Evolutionary conservation across 2,113 vertebrate species (phyloP).

Genomic region (Lanius ludovicianus): DNA sequence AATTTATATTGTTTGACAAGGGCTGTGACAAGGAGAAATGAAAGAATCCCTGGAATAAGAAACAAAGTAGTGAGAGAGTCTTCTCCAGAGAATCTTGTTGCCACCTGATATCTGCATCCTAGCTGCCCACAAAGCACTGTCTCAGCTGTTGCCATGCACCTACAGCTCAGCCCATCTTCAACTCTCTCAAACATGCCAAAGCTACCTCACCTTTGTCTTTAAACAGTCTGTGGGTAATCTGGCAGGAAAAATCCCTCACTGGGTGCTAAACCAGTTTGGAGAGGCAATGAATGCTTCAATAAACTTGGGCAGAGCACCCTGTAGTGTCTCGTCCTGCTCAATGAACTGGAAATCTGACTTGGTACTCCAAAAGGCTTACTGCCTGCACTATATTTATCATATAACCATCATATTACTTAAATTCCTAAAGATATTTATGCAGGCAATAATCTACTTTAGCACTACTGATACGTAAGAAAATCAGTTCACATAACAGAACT

Average conservation of each 20-base stretch:
- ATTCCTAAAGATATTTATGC: neutral
- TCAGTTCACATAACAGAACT: neutral
- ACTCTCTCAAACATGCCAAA: neutral
- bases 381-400: neutral
- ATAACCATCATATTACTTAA: neutral
- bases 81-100: neutral
- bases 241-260: neutral
- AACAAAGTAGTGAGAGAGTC: neutral
- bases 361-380: neutral
- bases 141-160: neutral
- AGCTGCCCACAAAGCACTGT: neutral
- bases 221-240: rapidly evolving
- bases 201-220: neutral
- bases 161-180: neutral
- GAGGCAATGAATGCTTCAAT: neutral
- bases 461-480: neutral
- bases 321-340: neutral
- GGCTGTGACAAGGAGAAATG: neutral
- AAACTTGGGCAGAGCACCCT: neutral
- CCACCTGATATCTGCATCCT: rapidly evolving
- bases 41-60: neutral
- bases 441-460: neutral
- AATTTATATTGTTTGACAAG: neutral
- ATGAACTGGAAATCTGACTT: neutral
- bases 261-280: neutral